Evolutionary conservation across 2,113 vertebrate species (phyloP).

Genomic region (Onychostoma macrolepis): DNA sequence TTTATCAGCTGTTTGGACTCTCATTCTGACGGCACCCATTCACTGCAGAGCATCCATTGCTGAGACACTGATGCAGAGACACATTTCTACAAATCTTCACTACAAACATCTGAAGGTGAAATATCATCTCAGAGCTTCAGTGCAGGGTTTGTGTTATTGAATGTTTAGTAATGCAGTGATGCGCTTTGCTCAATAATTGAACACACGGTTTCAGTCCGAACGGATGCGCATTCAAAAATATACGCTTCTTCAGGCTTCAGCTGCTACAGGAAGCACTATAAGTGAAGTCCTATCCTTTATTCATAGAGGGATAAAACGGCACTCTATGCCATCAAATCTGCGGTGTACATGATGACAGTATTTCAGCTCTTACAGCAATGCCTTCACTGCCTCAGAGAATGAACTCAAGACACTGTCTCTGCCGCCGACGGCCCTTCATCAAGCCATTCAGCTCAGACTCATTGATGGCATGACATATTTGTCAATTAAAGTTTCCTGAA

Average conservation of each 20-base stretch:
- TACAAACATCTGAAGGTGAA: background rate
- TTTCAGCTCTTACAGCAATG: background rate
- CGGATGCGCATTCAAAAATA: background rate
- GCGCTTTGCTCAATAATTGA: slow-evolving; percentile 5
- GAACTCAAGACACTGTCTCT: background rate
- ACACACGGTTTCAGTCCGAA: background rate
- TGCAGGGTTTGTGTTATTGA: background rate
- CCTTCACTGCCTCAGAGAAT: background rate
- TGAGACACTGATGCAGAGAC: no score
- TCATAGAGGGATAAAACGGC: slow-evolving; percentile 4
- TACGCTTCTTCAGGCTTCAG: background rate
- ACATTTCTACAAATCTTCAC: background rate
- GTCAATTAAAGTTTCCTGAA: background rate
- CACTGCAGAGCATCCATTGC: no score
- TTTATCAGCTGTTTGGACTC: background rate
- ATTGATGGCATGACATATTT: background rate
- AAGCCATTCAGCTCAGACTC: background rate
- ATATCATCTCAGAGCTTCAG: background rate
- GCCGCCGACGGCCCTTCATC: background rate
- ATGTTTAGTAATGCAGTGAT: slow-evolving; percentile 2
- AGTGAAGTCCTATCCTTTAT: slow-evolving; percentile 12
- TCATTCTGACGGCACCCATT: background rate
- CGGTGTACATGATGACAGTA: background rate
- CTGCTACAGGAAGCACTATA: slow-evolving; percentile 4
- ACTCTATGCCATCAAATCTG: background rate